A percentile compares a stretch with the other conserved stretches of the same genome.
These are phyloP conservation scores for Knipowitschia caucasica DNA, from an alignment of 2,797 vertebrate species.

Conservation along the genomic window DNA sequence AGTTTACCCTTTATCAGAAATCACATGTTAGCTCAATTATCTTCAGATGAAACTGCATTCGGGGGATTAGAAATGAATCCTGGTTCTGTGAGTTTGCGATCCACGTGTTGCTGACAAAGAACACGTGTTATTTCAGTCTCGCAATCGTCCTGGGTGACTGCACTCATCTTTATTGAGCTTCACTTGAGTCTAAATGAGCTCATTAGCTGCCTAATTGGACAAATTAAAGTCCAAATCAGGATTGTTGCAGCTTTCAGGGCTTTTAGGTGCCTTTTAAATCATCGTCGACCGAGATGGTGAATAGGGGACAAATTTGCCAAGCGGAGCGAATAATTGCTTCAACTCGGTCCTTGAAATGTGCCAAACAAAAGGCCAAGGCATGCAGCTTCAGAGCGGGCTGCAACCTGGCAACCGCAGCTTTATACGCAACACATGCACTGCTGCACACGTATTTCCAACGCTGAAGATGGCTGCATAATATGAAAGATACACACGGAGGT, in stretches of 20 bases:
- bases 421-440: conserved; percentile 19
- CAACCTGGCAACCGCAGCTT: conserved; percentile 18
- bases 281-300: conserved; percentile 61
- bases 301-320: conserved; percentile 74
- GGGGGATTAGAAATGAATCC: too few relatives aligned
- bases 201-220: conserved; percentile 76
- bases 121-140: conserved; percentile 29
- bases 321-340: conserved; percentile 74
- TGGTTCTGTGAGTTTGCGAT: too few relatives aligned
- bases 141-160: conserved; percentile 26
- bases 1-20: too few relatives aligned
- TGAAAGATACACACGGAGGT: too few relatives aligned
- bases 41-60: too few relatives aligned
- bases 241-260: conserved; percentile 62
- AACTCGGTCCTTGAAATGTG: conserved; percentile 58
- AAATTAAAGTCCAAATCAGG: conserved; percentile 70
- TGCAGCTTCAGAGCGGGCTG: conserved; percentile 36
- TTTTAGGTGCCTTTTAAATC: conserved; percentile 74
- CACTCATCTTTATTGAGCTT: conserved; percentile 62
- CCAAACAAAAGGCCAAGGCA: conserved; percentile 62
- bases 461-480: too few relatives aligned
- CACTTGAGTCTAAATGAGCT: conserved; percentile 75
- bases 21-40: too few relatives aligned
- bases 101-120: conserved; percentile 12
- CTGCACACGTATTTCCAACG: too few relatives aligned